Evolutionary conservation across 2,888 invertebrate species (phyloP).

Genomic region (Lasioglossum marginatum): DNA sequence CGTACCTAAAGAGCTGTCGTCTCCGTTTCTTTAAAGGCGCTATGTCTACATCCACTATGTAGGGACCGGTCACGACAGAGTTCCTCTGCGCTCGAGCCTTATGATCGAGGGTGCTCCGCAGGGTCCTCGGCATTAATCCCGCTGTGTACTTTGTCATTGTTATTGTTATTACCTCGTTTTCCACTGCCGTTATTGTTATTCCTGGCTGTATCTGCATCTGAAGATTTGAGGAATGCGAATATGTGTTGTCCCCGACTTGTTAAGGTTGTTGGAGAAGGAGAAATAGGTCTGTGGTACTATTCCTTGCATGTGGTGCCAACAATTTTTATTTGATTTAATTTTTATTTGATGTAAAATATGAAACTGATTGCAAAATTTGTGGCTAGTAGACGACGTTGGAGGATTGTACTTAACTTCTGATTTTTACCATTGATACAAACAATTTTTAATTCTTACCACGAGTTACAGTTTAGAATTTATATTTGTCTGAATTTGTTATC

Average conservation of each 20-base stretch:
- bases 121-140: background rate
- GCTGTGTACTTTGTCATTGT: background rate
- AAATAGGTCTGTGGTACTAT: background rate
- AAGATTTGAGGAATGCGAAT: background rate
- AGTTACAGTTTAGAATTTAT: too few species aligned
- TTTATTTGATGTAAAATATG: background rate
- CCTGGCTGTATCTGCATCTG: too few species aligned
- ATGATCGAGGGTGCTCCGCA: conserved; percentile 15
- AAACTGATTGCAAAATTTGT: background rate
- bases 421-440: too few species aligned
- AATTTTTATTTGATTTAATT: background rate
- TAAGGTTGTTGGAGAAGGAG: background rate
- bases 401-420: too few species aligned
- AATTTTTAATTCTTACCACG: too few species aligned
- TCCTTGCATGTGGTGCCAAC: rapidly evolving
- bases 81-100: conserved; percentile 12
- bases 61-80: background rate
- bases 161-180: background rate
- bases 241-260: background rate
- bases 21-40: conserved; percentile 60
- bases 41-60: conserved; percentile 64
- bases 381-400: too few species aligned
- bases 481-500: too few species aligned
- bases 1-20: conserved; percentile 72
- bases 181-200: background rate